Conservation (phyloP, 2,797 vertebrate species). For the Neomorphus geoffroyi region DNA sequence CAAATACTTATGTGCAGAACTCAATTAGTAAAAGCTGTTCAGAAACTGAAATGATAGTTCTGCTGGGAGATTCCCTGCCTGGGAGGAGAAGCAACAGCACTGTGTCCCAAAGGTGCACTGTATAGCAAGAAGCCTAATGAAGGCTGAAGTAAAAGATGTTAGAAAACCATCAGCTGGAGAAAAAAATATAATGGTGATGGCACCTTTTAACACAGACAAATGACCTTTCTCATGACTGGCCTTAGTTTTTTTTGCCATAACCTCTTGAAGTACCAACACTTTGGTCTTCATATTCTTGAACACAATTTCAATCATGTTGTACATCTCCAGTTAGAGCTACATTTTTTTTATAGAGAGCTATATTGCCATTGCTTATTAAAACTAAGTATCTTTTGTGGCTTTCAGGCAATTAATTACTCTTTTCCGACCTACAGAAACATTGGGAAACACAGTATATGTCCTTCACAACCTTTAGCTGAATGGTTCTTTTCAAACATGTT, state of each 20-base stretch:
- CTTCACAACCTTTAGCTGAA: neutral
- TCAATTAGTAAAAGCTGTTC: conserved; percentile 25
- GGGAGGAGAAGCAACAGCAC: neutral
- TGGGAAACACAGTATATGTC: neutral
- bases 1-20: neutral
- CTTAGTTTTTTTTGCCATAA: neutral
- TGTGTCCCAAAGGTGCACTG: neutral
- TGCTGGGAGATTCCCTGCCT: neutral
- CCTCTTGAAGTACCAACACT: neutral
- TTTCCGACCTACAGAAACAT: neutral
- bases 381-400: neutral
- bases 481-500: neutral
- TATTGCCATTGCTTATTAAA: neutral
- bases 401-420: neutral
- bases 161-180: neutral
- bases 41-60: neutral
- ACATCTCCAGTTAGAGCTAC: neutral
- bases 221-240: neutral
- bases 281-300: neutral
- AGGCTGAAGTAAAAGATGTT: neutral
- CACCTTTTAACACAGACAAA: neutral
- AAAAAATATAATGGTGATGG: neutral
- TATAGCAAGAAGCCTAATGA: neutral
- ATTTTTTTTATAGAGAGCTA: neutral
- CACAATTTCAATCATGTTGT: neutral